Base-by-base conservation (phyloP, 2,113 vertebrate species). In the Edolisoma coerulescens region DNA sequence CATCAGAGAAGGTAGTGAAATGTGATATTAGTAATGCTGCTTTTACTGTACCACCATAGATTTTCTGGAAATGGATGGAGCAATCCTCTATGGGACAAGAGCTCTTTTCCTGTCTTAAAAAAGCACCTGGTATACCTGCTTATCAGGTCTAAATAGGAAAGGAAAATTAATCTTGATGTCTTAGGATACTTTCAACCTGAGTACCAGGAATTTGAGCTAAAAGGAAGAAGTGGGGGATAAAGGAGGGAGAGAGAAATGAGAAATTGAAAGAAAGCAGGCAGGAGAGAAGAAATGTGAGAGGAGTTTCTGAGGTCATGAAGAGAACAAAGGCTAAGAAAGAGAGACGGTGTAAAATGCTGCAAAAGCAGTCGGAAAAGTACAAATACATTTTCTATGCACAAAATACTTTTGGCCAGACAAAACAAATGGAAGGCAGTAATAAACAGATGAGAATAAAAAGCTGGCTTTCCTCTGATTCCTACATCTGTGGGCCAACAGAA, bases 1-100 rank as follows among this genome's bases (percentile, higher is more conserved):
- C 81, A 92, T 94, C 73, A 81, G 80, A 81, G 85, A 60, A 91
- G 89, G 50, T 45, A 78, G 75, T 86, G 95, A 89, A 94, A 96
- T 84, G 83, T 64, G 52, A 81, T 87, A 54, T 60, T 47, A 42
- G 57, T 65, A 61, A 45, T 23, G 52, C 71, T 95, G 76, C 74
- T 75, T 90, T 96, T 95, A 78, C 53, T 84, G 70, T 22, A 65
- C 23, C 39, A 30, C 44, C 73, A 44, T 15, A 56, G 86, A 90
- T 71, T 88, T 96, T 78, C 86, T 89, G 85, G 87, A 67, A 92
- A 75, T 67, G 74, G 83, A 69, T 45, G 27, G 60, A 56, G 14
- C 45, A 37, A 53, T 42, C 54, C 27, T 90, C 67, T 33, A 7
- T n/a, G 73, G 80, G 24, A 42, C 41, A 61, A 50, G 37, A 87